These are phyloP conservation scores for Pheosia gnoma DNA, from an alignment of 2,888 invertebrate genomes.

Conservation along the genomic window DNA sequence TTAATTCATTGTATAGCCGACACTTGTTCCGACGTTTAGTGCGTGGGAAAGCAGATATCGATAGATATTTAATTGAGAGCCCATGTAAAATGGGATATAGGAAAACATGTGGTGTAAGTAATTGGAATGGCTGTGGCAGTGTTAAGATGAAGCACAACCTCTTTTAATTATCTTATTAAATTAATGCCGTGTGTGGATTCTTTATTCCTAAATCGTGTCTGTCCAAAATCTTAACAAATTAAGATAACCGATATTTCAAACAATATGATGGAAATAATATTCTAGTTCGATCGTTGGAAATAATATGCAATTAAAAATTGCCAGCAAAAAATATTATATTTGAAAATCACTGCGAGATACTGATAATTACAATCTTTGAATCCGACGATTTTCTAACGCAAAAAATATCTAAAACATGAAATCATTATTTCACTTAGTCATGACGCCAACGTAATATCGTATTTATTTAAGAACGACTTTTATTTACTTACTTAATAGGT, in stretches of 20 bases:
- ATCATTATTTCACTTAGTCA: constrained; percentile 1
- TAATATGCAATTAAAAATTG: not conserved
- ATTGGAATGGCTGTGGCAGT: too few relatives aligned
- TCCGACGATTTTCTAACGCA: not conserved
- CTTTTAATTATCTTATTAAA: too few relatives aligned
- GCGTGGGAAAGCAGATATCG: constrained; percentile 22
- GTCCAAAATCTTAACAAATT: too few relatives aligned
- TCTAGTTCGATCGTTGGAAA: too few relatives aligned
- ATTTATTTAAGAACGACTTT: not conserved
- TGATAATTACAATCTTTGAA: not conserved
- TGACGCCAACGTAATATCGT: not conserved
- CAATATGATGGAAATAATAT: too few relatives aligned
- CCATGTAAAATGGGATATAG: constrained; percentile 23
- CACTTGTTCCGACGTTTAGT: constrained; percentile 15
- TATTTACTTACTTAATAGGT: not conserved
- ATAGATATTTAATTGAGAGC: constrained; percentile 27
- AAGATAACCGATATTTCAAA: too few relatives aligned
- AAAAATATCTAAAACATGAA: not conserved
- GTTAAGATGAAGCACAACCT: too few relatives aligned
- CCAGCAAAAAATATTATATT: not conserved
- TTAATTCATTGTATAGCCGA: constrained; percentile 31
- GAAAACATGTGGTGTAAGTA: constrained; percentile 12
- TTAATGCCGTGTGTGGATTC: too few relatives aligned
- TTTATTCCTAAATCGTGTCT: too few relatives aligned
- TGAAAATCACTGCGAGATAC: not conserved